phyloP scores from a whole-genome alignment of 35 echinoderm and acorn worm genomes.

The Lytechinus pictus region DNA sequence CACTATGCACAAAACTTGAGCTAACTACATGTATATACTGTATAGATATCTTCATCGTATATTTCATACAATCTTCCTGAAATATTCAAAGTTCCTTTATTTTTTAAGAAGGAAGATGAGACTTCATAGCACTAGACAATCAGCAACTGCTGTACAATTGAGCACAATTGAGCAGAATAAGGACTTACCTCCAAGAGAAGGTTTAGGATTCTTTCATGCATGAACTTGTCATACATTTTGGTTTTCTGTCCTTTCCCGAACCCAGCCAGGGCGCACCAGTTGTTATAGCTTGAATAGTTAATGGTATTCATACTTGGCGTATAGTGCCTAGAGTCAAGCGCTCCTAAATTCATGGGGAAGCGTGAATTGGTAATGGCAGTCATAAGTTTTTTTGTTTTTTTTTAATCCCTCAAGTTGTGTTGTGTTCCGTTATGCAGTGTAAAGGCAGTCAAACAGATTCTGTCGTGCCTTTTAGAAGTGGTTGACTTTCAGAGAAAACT shows the following conservation, averaged over 20 bases:
- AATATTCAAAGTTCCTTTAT: neutral
- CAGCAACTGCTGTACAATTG: neutral
- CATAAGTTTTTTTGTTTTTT: neutral
- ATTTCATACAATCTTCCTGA: too few relatives aligned
- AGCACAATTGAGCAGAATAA: neutral
- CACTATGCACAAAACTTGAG: too few relatives aligned
- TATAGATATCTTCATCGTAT: too few relatives aligned
- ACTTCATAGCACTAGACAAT: neutral
- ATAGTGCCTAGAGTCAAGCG: neutral
- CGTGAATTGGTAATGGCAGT: neutral
- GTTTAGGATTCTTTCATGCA: constrained; percentile 11
- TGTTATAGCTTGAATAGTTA: neutral
- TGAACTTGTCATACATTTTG: constrained; percentile 42
- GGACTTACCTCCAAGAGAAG: constrained; percentile 23
- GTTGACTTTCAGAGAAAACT: neutral
- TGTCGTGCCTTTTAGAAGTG: neutral
- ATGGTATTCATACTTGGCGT: neutral
- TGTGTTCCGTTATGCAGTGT: neutral
- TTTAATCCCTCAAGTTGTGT: neutral
- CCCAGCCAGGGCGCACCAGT: neutral
- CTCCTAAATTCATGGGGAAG: neutral
- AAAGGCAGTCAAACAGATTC: neutral
- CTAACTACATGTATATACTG: too few relatives aligned
- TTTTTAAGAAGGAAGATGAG: neutral
- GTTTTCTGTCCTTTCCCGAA: neutral